Conservation (phyloP, 2,888 invertebrate species). For the Teleiodes luculella region DNA sequence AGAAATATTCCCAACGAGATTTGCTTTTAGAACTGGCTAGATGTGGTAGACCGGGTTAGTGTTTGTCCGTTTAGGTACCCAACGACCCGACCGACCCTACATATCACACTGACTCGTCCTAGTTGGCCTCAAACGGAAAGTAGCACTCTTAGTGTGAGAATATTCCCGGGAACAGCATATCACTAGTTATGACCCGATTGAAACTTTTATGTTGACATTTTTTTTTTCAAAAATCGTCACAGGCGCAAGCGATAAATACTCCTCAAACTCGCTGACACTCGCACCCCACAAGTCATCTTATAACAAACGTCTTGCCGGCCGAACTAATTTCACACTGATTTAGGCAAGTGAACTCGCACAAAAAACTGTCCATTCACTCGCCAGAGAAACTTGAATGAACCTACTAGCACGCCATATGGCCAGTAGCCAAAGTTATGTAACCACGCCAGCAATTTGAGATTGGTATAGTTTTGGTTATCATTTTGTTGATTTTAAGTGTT, state of each 20-base stretch:
- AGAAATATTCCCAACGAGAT: no score
- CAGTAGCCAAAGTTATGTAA: neutral
- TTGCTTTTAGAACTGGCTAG: no score
- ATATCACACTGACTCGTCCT: no score
- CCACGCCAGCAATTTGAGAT: neutral
- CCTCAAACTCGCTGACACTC: slow-evolving; percentile 29
- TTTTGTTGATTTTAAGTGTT: neutral
- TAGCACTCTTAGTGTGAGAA: no score
- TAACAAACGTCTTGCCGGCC: slow-evolving; percentile 40
- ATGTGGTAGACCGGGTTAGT: no score
- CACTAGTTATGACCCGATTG: no score
- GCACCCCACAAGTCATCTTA: slow-evolving; percentile 33
- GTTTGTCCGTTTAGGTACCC: no score
- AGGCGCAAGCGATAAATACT: neutral
- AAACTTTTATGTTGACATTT: no score
- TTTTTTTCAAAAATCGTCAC: neutral
- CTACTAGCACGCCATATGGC: slow-evolving; percentile 7
- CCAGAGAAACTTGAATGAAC: slow-evolving; percentile 25
- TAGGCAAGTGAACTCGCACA: slow-evolving; percentile 68
- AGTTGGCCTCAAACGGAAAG: no score
- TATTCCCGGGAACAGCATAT: no score
- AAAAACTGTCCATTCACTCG: slow-evolving; percentile 71
- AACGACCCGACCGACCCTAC: no score
- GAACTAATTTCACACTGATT: slow-evolving; percentile 75
- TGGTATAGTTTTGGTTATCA: neutral